Percentiles rank a stretch among this genome's conserved stretches.
These are phyloP conservation scores for Pantherophis vulpinus DNA, from an alignment of 2,797 vertebrate genomes.

Conservation along the genomic window DNA sequence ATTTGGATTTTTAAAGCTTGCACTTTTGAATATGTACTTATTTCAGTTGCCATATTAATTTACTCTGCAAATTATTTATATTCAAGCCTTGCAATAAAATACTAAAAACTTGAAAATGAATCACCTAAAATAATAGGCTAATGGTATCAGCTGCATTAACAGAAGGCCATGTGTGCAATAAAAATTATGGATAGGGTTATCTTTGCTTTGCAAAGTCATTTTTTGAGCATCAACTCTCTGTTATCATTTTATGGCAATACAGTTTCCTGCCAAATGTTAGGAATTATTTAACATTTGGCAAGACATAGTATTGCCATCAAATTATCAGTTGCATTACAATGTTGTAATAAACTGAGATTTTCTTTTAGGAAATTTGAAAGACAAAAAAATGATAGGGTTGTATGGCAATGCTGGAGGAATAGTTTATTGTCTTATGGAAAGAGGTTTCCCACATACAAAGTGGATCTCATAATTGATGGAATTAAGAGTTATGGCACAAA, in stretches of 20 bases:
- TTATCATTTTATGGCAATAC: neutral
- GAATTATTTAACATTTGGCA: neutral
- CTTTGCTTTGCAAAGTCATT: neutral
- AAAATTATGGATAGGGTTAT: neutral
- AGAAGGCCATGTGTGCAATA: neutral
- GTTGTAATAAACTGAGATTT: neutral
- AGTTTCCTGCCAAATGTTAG: neutral
- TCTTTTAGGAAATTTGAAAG: neutral
- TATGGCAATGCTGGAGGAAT: neutral
- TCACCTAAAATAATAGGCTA: neutral
- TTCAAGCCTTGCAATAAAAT: neutral
- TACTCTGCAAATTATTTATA: conserved; percentile 45
- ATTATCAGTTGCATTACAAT: neutral
- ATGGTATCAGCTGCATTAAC: neutral
- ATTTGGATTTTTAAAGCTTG: neutral
- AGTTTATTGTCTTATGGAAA: neutral
- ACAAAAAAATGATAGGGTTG: neutral
- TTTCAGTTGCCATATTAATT: conserved; percentile 30
- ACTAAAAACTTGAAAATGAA: conserved; percentile 27
- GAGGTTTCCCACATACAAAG: neutral
- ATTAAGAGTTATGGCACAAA: neutral
- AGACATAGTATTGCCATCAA: neutral
- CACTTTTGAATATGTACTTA: neutral
- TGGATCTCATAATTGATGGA: neutral
- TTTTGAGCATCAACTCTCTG: neutral